These are phyloP conservation scores for Eurytoma adleriae DNA, from an alignment of 2,888 invertebrate species.

Conservation along the genomic window DNA sequence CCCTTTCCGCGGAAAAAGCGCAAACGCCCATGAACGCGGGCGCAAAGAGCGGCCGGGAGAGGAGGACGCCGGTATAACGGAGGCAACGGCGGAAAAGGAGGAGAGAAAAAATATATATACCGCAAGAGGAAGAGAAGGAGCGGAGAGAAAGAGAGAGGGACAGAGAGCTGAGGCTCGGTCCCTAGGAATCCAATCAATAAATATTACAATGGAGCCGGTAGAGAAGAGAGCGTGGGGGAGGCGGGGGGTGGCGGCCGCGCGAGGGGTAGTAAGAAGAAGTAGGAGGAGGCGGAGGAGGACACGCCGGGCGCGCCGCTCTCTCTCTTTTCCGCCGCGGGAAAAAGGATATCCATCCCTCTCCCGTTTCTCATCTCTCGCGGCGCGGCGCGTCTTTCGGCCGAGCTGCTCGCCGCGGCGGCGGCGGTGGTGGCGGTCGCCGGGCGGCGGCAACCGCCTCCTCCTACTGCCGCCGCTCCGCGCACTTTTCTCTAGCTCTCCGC, in stretches of 20 bases:
- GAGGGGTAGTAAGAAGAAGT: slow-evolving; percentile 69
- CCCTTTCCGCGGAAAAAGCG: slow-evolving; percentile 32
- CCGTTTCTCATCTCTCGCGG: slow-evolving; percentile 50
- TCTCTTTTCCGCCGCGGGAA: slow-evolving; percentile 63
- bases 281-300: slow-evolving; percentile 67
- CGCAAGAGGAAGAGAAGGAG: slow-evolving; percentile 33
- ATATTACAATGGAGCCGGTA: slow-evolving; percentile 75
- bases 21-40: slow-evolving; percentile 26
- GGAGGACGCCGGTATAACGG: background rate
- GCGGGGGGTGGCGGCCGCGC: slow-evolving; percentile 67
- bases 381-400: slow-evolving; percentile 46
- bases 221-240: slow-evolving; percentile 69
- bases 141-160: slow-evolving; percentile 3
- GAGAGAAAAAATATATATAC: slow-evolving; percentile 11
- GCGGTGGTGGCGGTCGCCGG: slow-evolving; percentile 51
- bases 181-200: slow-evolving; percentile 76
- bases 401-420: slow-evolving; percentile 28
- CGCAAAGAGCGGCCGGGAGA: slow-evolving; percentile 13
- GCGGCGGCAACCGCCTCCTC: slow-evolving; percentile 47
- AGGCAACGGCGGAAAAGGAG: background rate
- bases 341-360: slow-evolving; percentile 61
- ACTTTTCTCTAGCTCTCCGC: slow-evolving; percentile 40
- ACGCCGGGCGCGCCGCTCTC: slow-evolving; percentile 56
- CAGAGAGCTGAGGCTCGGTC: slow-evolving; percentile 64
- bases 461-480: slow-evolving; percentile 1